These are phyloP conservation scores for Crematogaster levior DNA, from an alignment of 2,888 invertebrate genomes.

Conservation along the genomic window DNA sequence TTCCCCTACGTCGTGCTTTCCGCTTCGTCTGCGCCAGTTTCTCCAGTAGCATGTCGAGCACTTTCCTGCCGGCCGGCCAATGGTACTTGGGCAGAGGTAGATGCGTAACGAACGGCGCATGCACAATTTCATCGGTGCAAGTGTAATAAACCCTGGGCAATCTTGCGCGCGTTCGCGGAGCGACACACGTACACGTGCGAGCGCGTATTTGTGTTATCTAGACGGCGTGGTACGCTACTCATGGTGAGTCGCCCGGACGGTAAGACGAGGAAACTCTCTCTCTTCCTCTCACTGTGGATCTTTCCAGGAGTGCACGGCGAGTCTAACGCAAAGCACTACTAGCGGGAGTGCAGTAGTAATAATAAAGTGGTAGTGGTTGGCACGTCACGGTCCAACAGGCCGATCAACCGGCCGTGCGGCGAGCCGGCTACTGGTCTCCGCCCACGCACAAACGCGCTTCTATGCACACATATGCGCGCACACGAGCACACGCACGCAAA, in stretches of 20 bases:
- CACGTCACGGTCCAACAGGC: slow-evolving; percentile 84
- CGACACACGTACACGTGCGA: slow-evolving; percentile 11
- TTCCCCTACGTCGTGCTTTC: slow-evolving; percentile 38
- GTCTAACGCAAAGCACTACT: slow-evolving; percentile 65
- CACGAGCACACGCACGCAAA: background rate
- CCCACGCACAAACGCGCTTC: slow-evolving; percentile 79
- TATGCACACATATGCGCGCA: slow-evolving; percentile 56
- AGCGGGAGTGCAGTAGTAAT: slow-evolving; percentile 78
- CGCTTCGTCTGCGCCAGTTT: slow-evolving; percentile 47
- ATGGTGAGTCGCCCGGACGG: slow-evolving; percentile 44
- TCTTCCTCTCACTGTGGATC: slow-evolving; percentile 7
- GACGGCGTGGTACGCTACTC: slow-evolving; percentile 45
- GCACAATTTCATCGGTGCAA: slow-evolving; percentile 76
- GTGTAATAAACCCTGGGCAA: slow-evolving; percentile 78
- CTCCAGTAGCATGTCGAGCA: slow-evolving; percentile 27
- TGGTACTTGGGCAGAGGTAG: slow-evolving; percentile 58
- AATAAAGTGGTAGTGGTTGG: slow-evolving; percentile 84
- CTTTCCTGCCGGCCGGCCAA: slow-evolving; percentile 38
- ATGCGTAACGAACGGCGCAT: slow-evolving; percentile 71
- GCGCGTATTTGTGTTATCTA: slow-evolving; percentile 29
- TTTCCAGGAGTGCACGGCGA: slow-evolving; percentile 32
- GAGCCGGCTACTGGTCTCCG: slow-evolving; percentile 83
- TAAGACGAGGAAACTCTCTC: slow-evolving; percentile 32
- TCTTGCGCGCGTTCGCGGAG: slow-evolving; percentile 44
- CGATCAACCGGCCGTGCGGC: slow-evolving; percentile 83